phyloP scores from a whole-genome alignment of 2,797 vertebrate genomes.

The Siniperca undulata region DNA sequence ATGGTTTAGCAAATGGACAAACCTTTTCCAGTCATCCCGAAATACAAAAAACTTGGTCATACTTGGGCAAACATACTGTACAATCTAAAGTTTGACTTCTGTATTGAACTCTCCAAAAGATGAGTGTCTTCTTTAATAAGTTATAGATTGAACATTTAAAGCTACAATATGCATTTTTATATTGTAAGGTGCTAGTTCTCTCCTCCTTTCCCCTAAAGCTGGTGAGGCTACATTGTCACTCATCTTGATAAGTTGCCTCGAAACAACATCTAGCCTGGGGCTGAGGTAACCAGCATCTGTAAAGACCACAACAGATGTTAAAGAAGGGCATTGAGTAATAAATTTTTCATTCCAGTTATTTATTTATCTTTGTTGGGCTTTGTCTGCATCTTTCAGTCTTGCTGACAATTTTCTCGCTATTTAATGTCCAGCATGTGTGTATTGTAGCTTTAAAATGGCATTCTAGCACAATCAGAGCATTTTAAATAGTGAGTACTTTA shows the following conservation, averaged over 20 bases:
- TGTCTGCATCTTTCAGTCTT: constrained; percentile 11
- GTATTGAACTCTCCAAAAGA: constrained; percentile 18
- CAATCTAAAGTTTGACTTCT: constrained; percentile 19
- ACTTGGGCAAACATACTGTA: neutral
- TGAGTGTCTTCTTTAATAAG: constrained; percentile 7
- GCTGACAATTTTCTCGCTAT: neutral
- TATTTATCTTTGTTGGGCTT: neutral
- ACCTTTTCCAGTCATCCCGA: neutral
- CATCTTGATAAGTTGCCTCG: constrained; percentile 41
- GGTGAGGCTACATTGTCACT: constrained; percentile 40
- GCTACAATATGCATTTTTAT: constrained; percentile 2
- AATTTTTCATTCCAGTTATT: constrained; percentile 1
- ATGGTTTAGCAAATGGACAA: constrained; percentile 19
- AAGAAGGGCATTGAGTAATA: constrained; percentile 2
- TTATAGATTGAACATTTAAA: constrained; percentile 25
- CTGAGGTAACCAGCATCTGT: constrained; percentile 26
- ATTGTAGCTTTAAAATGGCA: neutral
- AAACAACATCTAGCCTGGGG: constrained; percentile 38
- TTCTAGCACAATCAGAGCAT: neutral
- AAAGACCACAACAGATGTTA: constrained; percentile 31
- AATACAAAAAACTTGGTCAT: neutral
- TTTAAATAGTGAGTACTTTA: neutral
- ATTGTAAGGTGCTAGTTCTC: neutral
- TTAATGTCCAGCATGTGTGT: neutral
- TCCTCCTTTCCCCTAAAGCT: constrained; percentile 7